Evolutionary conservation across 2,113 vertebrate genomes (phyloP), one percentile per base, ranked within the genome.

Genomic region (Ariopsis seemanni): DNA sequence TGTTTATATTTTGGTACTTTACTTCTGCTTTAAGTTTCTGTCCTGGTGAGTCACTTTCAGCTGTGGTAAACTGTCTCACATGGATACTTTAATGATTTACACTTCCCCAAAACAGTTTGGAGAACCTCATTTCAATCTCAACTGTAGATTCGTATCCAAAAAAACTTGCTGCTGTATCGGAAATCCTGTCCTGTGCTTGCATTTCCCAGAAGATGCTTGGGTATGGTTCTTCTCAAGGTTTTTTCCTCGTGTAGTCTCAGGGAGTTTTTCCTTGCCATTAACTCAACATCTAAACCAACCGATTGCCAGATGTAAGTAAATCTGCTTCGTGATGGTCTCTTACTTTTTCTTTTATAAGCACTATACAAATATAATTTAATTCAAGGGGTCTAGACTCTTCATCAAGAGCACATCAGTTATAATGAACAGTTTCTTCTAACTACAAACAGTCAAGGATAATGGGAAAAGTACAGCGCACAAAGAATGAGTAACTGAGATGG

Each of bases 401-500:
- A 67, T 30, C 4, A 69, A 30, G 15, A 30, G 22, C 30, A 12
- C n/a, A 12, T 69, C 27, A 17, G 27, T 20, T 8, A 42, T 72
- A 69, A 14, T 67, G 17, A 17, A 71, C 14, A 0, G 0, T 71
- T 34, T 7, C 67, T 71, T 17, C 11, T 30, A 30, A 30, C n/a
- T 69, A 30, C 27, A 69, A 5, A 42, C 17, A 48, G 17, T 20
- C 17, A 48, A 10, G 5, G 10, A 50, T 34, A 52, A 79, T n/a
- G 11, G 7, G 63, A 63, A 60, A 75, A 63, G 58, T 71, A 15
- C 15, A 42, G 57, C 30, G 1, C 42, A 65, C 58, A 53, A 69
- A 89, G 34, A 80, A 20, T 34, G 48, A 83, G 27, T 58, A 75
- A 81, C 50, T 42, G 60, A 77, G 65, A 63, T 67, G 58, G 34